phyloP scores from a whole-genome alignment of 2,888 invertebrate genomes.

The Sesia bembeciformis region DNA sequence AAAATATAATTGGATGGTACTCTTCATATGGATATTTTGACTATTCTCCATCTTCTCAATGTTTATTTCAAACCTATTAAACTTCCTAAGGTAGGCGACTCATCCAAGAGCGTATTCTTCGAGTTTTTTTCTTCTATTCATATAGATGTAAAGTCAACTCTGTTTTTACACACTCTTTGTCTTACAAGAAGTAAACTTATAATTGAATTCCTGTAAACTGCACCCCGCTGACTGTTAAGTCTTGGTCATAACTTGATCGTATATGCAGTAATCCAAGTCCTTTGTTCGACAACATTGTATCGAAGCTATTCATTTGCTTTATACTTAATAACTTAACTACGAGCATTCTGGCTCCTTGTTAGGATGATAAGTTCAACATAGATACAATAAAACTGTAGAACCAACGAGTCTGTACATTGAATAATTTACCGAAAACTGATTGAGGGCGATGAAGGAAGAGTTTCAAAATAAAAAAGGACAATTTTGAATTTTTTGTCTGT shows the following conservation, averaged over 20 bases:
- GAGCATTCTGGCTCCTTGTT: background rate
- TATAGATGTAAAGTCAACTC: background rate
- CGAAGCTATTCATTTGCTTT: slow-evolving; percentile 16
- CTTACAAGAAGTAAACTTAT: slow-evolving; percentile 56
- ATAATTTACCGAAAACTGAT: too few relatives aligned
- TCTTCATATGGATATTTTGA: too few relatives aligned
- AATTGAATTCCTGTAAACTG: slow-evolving; percentile 71
- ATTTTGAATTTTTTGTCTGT: too few relatives aligned
- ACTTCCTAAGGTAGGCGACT: background rate
- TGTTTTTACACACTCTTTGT: slow-evolving; percentile 28
- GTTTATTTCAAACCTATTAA: too few relatives aligned
- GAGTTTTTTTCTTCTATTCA: background rate
- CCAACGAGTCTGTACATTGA: too few relatives aligned
- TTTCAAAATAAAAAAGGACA: too few relatives aligned
- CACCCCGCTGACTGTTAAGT: slow-evolving; percentile 56
- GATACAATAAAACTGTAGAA: too few relatives aligned
- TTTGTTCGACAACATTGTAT: slow-evolving; percentile 55
- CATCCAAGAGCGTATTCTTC: background rate
- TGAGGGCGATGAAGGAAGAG: too few relatives aligned
- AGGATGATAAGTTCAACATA: too few relatives aligned
- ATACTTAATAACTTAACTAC: background rate
- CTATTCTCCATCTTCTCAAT: too few relatives aligned
- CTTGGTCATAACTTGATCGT: slow-evolving; percentile 53
- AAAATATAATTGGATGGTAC: too few relatives aligned
- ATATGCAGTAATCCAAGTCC: slow-evolving; percentile 28